Evolutionary conservation across 2,797 vertebrate genomes (phyloP).

Genomic region (Neostethus bicornis): DNA sequence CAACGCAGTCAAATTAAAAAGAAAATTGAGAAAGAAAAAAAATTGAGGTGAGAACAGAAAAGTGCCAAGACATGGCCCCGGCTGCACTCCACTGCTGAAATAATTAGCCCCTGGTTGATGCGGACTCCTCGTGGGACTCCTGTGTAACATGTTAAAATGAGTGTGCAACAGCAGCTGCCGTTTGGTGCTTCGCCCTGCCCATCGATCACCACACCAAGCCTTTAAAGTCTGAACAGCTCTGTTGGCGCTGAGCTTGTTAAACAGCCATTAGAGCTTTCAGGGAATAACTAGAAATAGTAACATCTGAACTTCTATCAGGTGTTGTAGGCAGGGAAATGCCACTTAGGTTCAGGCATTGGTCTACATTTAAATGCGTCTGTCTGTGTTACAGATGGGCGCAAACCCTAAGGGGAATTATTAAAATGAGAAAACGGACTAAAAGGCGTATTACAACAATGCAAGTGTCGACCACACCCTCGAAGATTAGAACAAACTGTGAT

Average conservation of each 20-base stretch:
- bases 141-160: slow-evolving; percentile 72
- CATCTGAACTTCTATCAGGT: slow-evolving; percentile 36
- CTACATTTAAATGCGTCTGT: slow-evolving; percentile 19
- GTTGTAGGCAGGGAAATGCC: slow-evolving; percentile 2
- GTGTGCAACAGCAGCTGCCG: slow-evolving; percentile 69
- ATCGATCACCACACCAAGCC: slow-evolving; percentile 22
- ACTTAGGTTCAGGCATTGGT: not conserved
- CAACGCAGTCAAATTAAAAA: slow-evolving; percentile 60
- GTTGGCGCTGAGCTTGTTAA: slow-evolving; percentile 30
- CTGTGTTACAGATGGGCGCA: slow-evolving; percentile 47
- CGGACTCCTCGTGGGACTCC: slow-evolving; percentile 63
- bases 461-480: slow-evolving; percentile 59
- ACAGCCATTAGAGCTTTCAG: slow-evolving; percentile 8
- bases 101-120: slow-evolving; percentile 77
- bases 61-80: slow-evolving; percentile 60
- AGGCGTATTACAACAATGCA: slow-evolving; percentile 49
- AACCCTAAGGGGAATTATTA: slow-evolving; percentile 28
- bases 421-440: slow-evolving; percentile 6
- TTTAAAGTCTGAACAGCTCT: slow-evolving; percentile 20
- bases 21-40: slow-evolving; percentile 12
- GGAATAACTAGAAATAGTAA: slow-evolving; percentile 38
- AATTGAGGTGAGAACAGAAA: slow-evolving; percentile 53
- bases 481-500: slow-evolving; percentile 41
- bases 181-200: slow-evolving; percentile 24
- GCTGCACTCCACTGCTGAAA: slow-evolving; percentile 66